These are phyloP conservation scores for Sceloporus undulatus DNA, from an alignment of 2,113 vertebrate genomes.

Conservation along the genomic window DNA sequence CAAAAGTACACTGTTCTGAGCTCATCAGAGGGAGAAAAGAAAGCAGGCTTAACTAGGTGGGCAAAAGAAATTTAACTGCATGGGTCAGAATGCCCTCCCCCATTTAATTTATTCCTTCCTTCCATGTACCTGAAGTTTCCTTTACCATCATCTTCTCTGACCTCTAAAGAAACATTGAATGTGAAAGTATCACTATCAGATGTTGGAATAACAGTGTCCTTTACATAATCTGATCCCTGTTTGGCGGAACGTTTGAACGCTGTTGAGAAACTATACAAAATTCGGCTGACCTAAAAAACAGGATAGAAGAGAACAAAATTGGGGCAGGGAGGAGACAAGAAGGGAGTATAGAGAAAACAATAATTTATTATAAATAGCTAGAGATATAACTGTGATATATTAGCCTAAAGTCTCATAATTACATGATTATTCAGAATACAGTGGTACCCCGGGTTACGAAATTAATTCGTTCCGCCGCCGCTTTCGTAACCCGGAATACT, in stretches of 20 bases:
- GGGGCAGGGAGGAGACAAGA: not conserved
- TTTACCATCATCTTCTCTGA: constrained; percentile 97
- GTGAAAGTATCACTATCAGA: constrained; percentile 92
- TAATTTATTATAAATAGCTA: not conserved
- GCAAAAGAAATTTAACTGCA: not conserved
- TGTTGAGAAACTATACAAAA: constrained; percentile 96
- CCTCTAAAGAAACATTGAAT: constrained; percentile 93
- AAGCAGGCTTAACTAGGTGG: not conserved
- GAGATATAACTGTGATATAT: rapidly evolving
- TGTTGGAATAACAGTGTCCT: constrained; percentile 82
- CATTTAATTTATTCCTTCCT: not conserved
- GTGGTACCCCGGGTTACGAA: no score
- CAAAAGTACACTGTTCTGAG: not conserved
- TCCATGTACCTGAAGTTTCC: constrained; percentile 91
- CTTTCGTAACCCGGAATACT: no score
- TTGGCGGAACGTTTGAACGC: constrained; percentile 94
- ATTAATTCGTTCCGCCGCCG: no score
- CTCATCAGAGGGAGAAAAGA: not conserved
- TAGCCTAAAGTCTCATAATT: not conserved
- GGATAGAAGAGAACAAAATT: not conserved
- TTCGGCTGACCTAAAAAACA: constrained; percentile 90
- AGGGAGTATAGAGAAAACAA: not conserved
- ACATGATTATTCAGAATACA: not conserved
- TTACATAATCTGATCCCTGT: constrained; percentile 82
- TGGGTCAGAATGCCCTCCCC: not conserved